phyloP scores from a whole-genome alignment of 2,797 vertebrate species.

The Syndactyla subalaris region DNA sequence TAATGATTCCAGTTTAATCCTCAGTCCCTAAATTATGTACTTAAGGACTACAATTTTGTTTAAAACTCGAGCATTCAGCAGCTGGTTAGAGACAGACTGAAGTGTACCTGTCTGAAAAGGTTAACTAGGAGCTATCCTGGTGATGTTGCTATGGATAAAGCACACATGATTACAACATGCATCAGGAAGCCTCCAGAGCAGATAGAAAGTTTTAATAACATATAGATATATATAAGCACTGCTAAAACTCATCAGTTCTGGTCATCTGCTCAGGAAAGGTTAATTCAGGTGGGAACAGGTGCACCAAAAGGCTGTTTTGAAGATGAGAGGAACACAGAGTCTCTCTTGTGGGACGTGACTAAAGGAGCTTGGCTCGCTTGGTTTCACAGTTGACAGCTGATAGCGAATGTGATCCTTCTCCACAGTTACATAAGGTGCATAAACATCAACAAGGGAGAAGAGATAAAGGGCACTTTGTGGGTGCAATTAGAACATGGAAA shows the following conservation, averaged over 20 bases:
- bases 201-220: background rate
- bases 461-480: background rate
- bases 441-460: background rate
- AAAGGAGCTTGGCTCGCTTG: background rate
- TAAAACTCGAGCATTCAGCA: background rate
- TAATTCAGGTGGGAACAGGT: constrained; percentile 34
- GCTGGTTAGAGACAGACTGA: background rate
- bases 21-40: background rate
- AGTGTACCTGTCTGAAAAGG: background rate
- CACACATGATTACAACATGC: background rate
- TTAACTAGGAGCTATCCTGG: background rate
- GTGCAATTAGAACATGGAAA: background rate
- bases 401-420: background rate
- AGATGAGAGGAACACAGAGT: background rate
- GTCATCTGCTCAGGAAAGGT: background rate
- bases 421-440: background rate
- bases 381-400: constrained; percentile 11
- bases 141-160: background rate
- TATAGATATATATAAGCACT: background rate
- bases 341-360: background rate
- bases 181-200: background rate
- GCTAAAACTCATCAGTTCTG: background rate
- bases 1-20: background rate
- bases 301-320: background rate
- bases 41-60: background rate